Evolutionary conservation across 2,113 vertebrate species (phyloP), one percentile per base, ranked within the genome.

Genomic region (Symphodus melops): DNA sequence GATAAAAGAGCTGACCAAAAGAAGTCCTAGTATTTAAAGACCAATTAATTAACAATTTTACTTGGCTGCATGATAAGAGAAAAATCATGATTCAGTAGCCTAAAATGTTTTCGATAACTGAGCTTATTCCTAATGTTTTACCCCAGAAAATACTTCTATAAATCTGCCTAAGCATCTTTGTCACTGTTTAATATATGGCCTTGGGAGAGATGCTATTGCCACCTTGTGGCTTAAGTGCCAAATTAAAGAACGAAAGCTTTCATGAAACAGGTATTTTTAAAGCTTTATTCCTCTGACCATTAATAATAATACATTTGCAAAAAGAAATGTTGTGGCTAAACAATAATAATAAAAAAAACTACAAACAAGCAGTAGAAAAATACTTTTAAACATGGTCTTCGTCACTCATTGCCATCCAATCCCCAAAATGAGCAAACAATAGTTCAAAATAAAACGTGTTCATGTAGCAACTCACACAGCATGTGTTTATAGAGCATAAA

Each of bases 401-500:
- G 16, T 16, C 1, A 17, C 6, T n/a, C n/a, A 5, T 8, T 48
- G 46, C 2, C 14, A 48, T 46, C 13, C 44, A 46, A 16, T 46
- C 72, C 61, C 68, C 25, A 36, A 76, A 62, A 59, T 25, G 12
- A 68, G 48, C 48, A 57, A 63, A 21, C 5, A 41, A 41, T 25
- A 33, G 12, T 53, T 11, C 16, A 19, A 60, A 42, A 37, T 5
- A n/a, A 14, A 57, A 25, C 8, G 11, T 37, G 20, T 14, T 42
- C 16, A 17, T 21, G 20, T 14, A 44, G 14, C 52, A 92, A 92
- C 95, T 96, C 94, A 97, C 95, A 92, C 82, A 0, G 3, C 16
- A 8, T 54, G 39, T 86, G 84, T 91, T 96, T 94, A 98, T 80
- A 98, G 91, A 84, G 92, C 94, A 86, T 99, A 99, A 91, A 98